phyloP scores from a whole-genome alignment of 2,888 invertebrate species.

The Acleris sparsana region DNA sequence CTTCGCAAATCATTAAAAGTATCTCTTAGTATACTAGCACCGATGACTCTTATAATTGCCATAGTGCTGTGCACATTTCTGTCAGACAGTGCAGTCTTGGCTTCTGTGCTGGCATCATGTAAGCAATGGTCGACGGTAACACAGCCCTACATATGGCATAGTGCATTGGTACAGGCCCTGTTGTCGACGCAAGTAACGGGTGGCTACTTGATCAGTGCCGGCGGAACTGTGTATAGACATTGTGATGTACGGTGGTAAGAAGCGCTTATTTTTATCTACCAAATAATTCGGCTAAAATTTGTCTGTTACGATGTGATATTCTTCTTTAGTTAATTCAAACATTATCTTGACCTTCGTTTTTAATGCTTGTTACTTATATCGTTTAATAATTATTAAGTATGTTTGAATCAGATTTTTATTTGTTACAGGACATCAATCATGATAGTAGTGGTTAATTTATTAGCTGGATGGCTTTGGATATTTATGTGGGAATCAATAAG shows the following conservation, averaged over 20 bases:
- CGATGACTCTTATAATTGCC: conserved; percentile 63
- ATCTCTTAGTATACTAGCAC: conserved; percentile 65
- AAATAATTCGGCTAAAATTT: too few relatives aligned
- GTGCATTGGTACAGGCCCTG: conserved; percentile 85
- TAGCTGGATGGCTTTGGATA: conserved; percentile 84
- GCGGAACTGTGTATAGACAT: conserved; percentile 85
- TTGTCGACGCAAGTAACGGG: conserved; percentile 86
- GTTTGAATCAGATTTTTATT: neutral
- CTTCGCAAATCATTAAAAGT: conserved; percentile 78
- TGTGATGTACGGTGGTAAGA: conserved; percentile 86
- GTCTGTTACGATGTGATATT: too few relatives aligned
- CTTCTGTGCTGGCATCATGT: conserved; percentile 67
- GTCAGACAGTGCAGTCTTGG: conserved; percentile 57
- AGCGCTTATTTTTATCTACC: neutral
- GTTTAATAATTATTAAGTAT: too few relatives aligned
- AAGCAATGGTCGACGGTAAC: conserved; percentile 67
- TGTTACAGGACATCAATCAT: conserved; percentile 84
- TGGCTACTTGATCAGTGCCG: conserved; percentile 85
- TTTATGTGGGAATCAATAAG: conserved; percentile 80
- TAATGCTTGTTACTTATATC: too few relatives aligned
- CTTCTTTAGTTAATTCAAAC: too few relatives aligned
- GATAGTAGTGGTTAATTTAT: conserved; percentile 80
- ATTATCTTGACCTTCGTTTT: too few relatives aligned
- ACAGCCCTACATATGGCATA: conserved; percentile 83
- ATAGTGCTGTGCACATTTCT: conserved; percentile 68